Evolutionary conservation across 2,113 vertebrate genomes (phyloP), one percentile per base, ranked within the genome.

Genomic region (Perca flavescens): DNA sequence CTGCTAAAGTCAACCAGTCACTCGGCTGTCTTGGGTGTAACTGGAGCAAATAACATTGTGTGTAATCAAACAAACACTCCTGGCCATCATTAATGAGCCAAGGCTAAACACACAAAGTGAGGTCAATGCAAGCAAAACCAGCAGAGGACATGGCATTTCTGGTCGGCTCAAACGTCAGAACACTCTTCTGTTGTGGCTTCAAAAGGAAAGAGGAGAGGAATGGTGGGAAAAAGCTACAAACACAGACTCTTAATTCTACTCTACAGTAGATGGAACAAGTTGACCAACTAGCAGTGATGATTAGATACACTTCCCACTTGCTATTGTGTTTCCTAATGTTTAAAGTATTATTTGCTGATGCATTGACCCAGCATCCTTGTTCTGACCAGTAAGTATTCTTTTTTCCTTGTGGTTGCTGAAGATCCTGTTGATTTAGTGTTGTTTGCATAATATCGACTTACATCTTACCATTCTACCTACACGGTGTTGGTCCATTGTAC

Each of bases 51-150:
- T 71, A 58, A 54, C 60, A 34, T 1, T 0, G 36, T 1, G 11
- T 40, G 28, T 63, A 25, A 52, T 70, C 21, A 87, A 75, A 77
- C 49, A 71, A 9, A 72, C 65, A 47, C 61, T 75, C 52, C 36
- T 31, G 50, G 40, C 7, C 17, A 2, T 64, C 56, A 46, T 67
- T 50, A 60, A 57, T 4, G 3, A 60, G 57, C 25, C 60, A 71
- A 66, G 77, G 84, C 72, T 50, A 64, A 74, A 63, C 25, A 80
- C 63, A 82, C 54, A 2, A 14, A 34, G 12, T 3, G 21, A 78
- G 62, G 70, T 28, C 17, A 46, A 50, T 21, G 50, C 9, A 25
- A 34, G 28, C 6, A 1, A 54, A 65, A 1, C 1, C 6, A 36
- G 40, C 21, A 56, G 62, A 82, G 13, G 7, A 79, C 15, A 21